A percentile compares a stretch with the other conserved stretches of the same genome.
Evolutionary conservation across 2,797 vertebrate genomes (phyloP).

Genomic region (Takifugu ocellatus): DNA sequence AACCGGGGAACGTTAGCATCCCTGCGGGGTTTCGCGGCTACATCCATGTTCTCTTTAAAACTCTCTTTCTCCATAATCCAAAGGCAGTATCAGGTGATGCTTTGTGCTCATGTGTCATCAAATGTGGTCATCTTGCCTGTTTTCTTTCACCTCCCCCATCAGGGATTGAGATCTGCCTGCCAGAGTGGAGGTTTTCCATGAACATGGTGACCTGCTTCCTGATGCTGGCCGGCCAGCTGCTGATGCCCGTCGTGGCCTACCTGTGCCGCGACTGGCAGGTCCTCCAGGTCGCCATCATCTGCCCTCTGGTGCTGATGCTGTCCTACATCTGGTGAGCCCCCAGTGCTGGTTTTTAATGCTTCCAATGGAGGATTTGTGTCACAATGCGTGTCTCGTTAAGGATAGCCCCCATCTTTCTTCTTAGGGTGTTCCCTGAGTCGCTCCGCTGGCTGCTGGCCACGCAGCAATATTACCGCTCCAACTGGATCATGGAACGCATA

Average conservation of each 20-base stretch:
- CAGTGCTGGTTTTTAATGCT: too few relatives aligned
- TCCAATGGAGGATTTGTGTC: not conserved
- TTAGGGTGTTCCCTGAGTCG: constrained; percentile 96
- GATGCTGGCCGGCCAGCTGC: constrained; percentile 88
- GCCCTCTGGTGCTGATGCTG: constrained; percentile 92
- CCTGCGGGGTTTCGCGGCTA: too few relatives aligned
- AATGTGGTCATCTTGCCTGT: too few relatives aligned
- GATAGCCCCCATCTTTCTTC: constrained; percentile 32
- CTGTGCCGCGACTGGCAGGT: constrained; percentile 93
- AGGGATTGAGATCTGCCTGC: constrained; percentile 95
- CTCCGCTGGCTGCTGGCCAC: constrained; percentile 96
- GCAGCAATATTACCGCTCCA: constrained; percentile 87
- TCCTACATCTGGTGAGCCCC: constrained; percentile 89
- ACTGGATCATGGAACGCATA: constrained; percentile 86
- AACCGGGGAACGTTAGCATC: too few relatives aligned
- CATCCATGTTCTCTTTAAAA: too few relatives aligned
- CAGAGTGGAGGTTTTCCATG: constrained; percentile 91
- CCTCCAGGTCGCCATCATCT: constrained; percentile 93
- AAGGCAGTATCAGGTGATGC: too few relatives aligned
- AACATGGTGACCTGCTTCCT: constrained; percentile 96
- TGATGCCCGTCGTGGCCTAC: constrained; percentile 90
- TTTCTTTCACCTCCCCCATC: constrained; percentile 15
- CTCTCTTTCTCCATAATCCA: too few relatives aligned
- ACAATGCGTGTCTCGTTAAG: not conserved
- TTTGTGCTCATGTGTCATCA: too few relatives aligned